Base-by-base conservation (phyloP, 2,113 vertebrate species). In the Dissostichus mawsoni region DNA sequence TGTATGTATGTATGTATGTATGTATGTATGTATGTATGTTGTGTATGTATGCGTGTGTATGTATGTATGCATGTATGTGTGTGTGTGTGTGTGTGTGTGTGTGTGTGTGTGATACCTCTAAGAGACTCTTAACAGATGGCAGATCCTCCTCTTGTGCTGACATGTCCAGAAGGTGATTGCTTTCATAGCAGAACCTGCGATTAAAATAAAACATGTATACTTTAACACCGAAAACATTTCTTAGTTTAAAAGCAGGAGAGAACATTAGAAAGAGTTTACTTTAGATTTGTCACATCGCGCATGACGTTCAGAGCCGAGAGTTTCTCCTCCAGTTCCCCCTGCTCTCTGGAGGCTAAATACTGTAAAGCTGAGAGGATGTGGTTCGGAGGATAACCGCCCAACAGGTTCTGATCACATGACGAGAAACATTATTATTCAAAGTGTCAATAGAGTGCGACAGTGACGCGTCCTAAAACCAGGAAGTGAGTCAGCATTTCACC, bases 311-410 rank as follows among this genome's bases (percentile, higher is more conserved):
- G 73, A 83, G 85, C 74, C 17, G 89, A 52, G 2, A 93, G 80
- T 81, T 94, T 94, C 69, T 94, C 80, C 71, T 93, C 90, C 33
- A 97, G 87, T 5, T 93, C 93, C 66, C 81, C 84, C 65, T 96
- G 94, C 76, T 95, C 94, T 70, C 91, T 90, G 13, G 87, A 90
- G 66, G 96, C 95, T 75, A 96, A 91, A 85, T 94, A 89, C 79
- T 96, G 92, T 88, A 98, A 56, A 0, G 95, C 94, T 9, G 93
- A 93, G 25, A 97, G 90, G 44, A 97, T 7, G 0, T 97, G 97
- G 75, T 90, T 94, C 0, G 96, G 95, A 11, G 97, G 95, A 71
- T 96, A 92, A 74, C 74, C 52, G 20, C 69, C 79, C 66, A 96
- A 75, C 67, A 96, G 10, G n/a, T 89, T 94, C 97, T 98, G 84